Evolutionary conservation across 2,113 vertebrate genomes (phyloP).

Genomic region (Solenodon paradoxus): DNA sequence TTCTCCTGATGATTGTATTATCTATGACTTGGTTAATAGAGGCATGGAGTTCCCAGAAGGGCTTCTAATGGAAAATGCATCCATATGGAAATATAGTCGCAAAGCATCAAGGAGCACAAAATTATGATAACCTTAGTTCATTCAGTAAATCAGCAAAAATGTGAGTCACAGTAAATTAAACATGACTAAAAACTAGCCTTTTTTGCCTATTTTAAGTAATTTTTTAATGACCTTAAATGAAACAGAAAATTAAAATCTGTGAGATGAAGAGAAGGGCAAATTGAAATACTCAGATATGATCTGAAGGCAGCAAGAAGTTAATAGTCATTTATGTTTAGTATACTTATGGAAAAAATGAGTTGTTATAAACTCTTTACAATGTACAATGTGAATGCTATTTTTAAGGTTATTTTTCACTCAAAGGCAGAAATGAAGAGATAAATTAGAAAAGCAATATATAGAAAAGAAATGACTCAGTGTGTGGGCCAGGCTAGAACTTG

Average conservation of each 20-base stretch:
- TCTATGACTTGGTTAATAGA: conserved; percentile 16
- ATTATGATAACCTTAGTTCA: conserved; percentile 61
- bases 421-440: conserved; percentile 12
- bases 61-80: conserved; percentile 58
- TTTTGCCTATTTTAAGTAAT: conserved; percentile 65
- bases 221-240: conserved; percentile 77
- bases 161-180: conserved; percentile 69
- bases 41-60: not conserved
- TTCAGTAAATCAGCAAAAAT: conserved; percentile 64
- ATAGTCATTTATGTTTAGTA: conserved; percentile 46
- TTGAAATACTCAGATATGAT: conserved; percentile 72
- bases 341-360: conserved; percentile 55
- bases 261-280: conserved; percentile 73
- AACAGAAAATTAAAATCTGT: conserved; percentile 79
- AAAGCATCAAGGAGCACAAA: conserved; percentile 51
- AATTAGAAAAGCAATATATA: conserved; percentile 48
- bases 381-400: conserved; percentile 33
- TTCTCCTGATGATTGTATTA: not conserved
- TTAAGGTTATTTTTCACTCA: conserved; percentile 36
- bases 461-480: conserved; percentile 44
- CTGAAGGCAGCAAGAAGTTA: conserved; percentile 59
- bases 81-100: conserved; percentile 61
- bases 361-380: conserved; percentile 45
- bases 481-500: not conserved
- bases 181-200: conserved; percentile 69